Evolutionary conservation across 2,888 invertebrate species (phyloP).

Genomic region (Apeira syringaria): DNA sequence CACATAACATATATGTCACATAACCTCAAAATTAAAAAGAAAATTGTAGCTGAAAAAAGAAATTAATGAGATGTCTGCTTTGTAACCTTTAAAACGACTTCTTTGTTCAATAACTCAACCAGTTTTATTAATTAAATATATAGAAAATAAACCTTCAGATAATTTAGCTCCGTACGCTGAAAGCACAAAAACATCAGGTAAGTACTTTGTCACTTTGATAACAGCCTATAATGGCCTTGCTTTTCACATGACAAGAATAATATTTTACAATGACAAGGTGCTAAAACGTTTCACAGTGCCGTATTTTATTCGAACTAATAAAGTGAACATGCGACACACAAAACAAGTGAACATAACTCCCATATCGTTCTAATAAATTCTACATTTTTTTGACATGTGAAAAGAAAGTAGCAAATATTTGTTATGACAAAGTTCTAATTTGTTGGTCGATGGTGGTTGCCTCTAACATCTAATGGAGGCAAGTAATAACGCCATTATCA

Average conservation of each 20-base stretch:
- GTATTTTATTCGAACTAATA: too few species aligned
- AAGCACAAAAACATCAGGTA: neutral
- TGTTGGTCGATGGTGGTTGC: conserved; percentile 9
- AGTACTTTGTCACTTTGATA: conserved; percentile 8
- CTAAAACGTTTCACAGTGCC: neutral
- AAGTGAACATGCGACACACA: too few species aligned
- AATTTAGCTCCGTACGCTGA: conserved; percentile 10
- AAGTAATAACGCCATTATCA: conserved; percentile 66
- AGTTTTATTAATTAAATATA: conserved; percentile 26
- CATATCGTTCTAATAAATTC: neutral
- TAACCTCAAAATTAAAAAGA: too few species aligned
- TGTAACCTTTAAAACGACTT: too few species aligned
- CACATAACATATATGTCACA: too few species aligned
- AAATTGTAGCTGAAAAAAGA: too few species aligned
- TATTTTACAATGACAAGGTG: conserved; percentile 3
- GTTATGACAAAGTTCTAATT: conserved; percentile 9
- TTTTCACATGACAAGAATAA: neutral
- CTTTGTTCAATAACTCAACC: conserved; percentile 18
- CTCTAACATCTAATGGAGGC: conserved; percentile 49
- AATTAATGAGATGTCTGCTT: too few species aligned
- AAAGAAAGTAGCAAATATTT: neutral
- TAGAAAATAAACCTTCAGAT: conserved; percentile 28
- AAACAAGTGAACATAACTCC: too few species aligned
- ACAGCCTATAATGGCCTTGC: neutral
- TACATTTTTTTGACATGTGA: neutral